Percentiles rank a stretch among this genome's conserved stretches.
phyloP scores from a whole-genome alignment of 2,888 invertebrate genomes.

The Cantharis flavilabris region DNA sequence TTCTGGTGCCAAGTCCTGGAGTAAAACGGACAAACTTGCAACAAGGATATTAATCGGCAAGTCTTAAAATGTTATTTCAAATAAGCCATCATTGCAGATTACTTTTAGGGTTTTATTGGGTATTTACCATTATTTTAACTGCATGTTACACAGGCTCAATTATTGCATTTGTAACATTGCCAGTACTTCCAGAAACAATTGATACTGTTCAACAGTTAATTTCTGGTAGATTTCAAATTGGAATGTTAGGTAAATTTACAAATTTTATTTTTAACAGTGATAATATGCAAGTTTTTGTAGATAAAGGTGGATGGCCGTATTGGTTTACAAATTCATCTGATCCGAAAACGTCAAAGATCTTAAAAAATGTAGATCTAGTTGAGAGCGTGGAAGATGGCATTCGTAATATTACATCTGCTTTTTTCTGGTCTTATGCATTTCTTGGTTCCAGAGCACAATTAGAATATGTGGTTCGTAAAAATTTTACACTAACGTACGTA shows the following conservation, averaged over 20 bases:
- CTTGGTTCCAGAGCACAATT: slow-evolving; percentile 74
- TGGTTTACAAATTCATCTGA: slow-evolving; percentile 77
- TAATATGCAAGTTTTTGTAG: slow-evolving; percentile 50
- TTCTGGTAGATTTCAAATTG: slow-evolving; percentile 70
- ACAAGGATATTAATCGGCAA: slow-evolving; percentile 75
- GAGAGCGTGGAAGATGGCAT: slow-evolving; percentile 70
- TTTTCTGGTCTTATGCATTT: slow-evolving; percentile 80
- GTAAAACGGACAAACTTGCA: slow-evolving; percentile 68
- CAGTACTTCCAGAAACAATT: slow-evolving; percentile 74
- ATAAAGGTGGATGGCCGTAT: slow-evolving; percentile 75
- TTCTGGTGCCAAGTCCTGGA: slow-evolving; percentile 71
- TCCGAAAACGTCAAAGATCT: slow-evolving; percentile 62
- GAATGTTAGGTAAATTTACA: slow-evolving; percentile 65
- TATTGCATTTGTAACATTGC: slow-evolving; percentile 81
- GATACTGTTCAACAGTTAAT: slow-evolving; percentile 71
- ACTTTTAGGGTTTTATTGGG: slow-evolving; percentile 73
- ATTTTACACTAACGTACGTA: slow-evolving; percentile 61
- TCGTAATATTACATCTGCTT: slow-evolving; percentile 73
- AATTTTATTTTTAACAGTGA: slow-evolving; percentile 6
- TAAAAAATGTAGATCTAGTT: slow-evolving; percentile 71
- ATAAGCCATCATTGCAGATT: background rate
- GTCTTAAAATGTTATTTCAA: slow-evolving; percentile 21
- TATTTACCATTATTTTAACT: slow-evolving; percentile 84
- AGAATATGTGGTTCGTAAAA: slow-evolving; percentile 73
- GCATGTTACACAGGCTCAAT: slow-evolving; percentile 85